Conservation (phyloP, 2,888 invertebrate genomes). For the Polyploca ridens region DNA sequence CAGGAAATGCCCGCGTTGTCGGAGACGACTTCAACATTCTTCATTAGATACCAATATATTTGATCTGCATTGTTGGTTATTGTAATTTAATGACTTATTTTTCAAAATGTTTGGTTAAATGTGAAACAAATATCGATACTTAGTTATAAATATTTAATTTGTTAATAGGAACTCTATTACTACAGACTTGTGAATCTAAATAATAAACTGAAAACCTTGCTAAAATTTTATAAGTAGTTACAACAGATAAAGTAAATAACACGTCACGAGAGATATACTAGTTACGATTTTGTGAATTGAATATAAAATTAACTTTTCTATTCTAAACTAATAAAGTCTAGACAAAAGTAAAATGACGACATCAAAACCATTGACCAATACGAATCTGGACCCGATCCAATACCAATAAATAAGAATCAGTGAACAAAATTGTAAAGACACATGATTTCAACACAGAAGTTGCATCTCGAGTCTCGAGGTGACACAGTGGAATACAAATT, state of each 20-base stretch:
- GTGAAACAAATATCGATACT: too few relatives aligned
- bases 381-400: not conserved
- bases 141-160: too few relatives aligned
- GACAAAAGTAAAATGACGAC: not conserved
- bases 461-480: conserved; percentile 23
- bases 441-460: conserved; percentile 32
- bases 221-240: too few relatives aligned
- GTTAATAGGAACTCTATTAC: too few relatives aligned
- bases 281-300: too few relatives aligned
- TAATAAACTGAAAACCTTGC: too few relatives aligned
- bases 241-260: not conserved
- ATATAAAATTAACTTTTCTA: too few relatives aligned
- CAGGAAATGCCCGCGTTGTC: conserved; percentile 41
- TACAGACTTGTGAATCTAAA: too few relatives aligned
- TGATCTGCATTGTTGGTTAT: conserved; percentile 26
- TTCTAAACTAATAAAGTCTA: not conserved
- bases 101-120: conserved; percentile 12
- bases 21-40: conserved; percentile 31
- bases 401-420: not conserved
- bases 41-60: conserved; percentile 21
- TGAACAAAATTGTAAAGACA: conserved; percentile 26
- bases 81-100: not conserved
- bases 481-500: conserved; percentile 34
- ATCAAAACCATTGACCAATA: not conserved
- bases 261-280: too few relatives aligned